These are phyloP conservation scores for Meriones psammophilus DNA, from an alignment of 2,797 vertebrate species.

Conservation along the genomic window DNA sequence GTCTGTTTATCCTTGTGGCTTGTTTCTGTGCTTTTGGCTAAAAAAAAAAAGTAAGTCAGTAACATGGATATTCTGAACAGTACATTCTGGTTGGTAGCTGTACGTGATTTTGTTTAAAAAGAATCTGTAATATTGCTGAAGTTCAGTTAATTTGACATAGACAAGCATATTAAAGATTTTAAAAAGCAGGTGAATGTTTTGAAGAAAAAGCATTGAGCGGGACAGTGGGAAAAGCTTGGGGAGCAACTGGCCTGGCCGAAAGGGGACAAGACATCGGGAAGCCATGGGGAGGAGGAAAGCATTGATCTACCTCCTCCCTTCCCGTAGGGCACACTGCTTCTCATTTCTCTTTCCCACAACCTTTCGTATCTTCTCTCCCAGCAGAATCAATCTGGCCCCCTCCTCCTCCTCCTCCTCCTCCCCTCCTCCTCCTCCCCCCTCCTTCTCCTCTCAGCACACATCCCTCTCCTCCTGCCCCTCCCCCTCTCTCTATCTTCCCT, in stretches of 20 bases:
- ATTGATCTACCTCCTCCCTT: not conserved
- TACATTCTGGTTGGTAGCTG: conserved; percentile 48
- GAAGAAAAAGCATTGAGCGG: not conserved
- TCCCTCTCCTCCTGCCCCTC: not conserved
- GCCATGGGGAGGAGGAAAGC: not conserved
- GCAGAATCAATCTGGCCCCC: not conserved
- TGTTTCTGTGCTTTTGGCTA: conserved; percentile 25
- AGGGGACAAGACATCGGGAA: not conserved
- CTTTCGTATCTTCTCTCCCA: not conserved
- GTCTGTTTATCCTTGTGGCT: not conserved
- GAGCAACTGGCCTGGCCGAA: not conserved
- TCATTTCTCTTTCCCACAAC: not conserved
- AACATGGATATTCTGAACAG: conserved; percentile 36
- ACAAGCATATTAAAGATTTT: not conserved
- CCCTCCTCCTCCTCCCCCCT: not conserved
- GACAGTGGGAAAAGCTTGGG: not conserved
- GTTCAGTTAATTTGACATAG: conserved; percentile 14
- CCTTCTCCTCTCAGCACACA: not conserved
- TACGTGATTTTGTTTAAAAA: conserved; percentile 22
- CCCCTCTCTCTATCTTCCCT: not conserved
- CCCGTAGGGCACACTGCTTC: not conserved
- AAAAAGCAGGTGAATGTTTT: conserved; percentile 18
- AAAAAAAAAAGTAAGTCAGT: not conserved
- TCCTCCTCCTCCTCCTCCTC: not conserved
- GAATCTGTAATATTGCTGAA: conserved; percentile 48